Conservation (phyloP, 2,888 invertebrate genomes). For the Hipparchia semele region DNA sequence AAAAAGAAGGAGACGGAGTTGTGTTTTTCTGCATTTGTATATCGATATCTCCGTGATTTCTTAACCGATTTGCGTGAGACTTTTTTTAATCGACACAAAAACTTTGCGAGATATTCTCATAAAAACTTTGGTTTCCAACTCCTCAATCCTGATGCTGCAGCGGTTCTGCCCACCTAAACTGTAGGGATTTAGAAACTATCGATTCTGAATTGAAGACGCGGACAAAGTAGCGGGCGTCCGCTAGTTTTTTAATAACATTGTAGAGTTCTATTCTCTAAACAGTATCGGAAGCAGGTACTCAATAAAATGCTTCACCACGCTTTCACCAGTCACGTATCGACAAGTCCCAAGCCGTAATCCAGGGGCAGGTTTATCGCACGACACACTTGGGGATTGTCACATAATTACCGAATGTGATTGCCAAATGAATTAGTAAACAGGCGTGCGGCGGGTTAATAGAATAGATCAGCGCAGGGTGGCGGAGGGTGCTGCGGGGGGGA, state of each 20-base stretch:
- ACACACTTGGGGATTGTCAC: conserved; percentile 59
- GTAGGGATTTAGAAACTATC: too few species aligned
- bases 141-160: too few species aligned
- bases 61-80: too few species aligned
- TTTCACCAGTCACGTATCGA: conserved; percentile 30
- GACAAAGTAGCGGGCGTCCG: too few species aligned
- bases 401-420: conserved; percentile 78
- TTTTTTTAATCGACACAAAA: too few species aligned
- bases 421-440: conserved; percentile 77
- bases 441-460: conserved; percentile 62
- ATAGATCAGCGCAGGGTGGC: conserved; percentile 45
- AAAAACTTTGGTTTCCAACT: too few species aligned
- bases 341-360: conserved; percentile 26
- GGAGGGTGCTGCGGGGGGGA: conserved; percentile 32
- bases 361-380: conserved; percentile 32
- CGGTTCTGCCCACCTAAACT: too few species aligned
- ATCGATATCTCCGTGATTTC: too few species aligned
- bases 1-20: too few species aligned
- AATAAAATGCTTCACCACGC: neutral
- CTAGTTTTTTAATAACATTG: neutral
- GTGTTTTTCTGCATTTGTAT: too few species aligned
- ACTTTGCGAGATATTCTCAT: too few species aligned
- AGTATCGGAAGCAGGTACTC: neutral
- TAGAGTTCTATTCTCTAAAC: neutral
- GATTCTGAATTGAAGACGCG: too few species aligned